These are phyloP conservation scores for Seladonia tumulorum DNA, from an alignment of 2,888 invertebrate genomes.

Conservation along the genomic window DNA sequence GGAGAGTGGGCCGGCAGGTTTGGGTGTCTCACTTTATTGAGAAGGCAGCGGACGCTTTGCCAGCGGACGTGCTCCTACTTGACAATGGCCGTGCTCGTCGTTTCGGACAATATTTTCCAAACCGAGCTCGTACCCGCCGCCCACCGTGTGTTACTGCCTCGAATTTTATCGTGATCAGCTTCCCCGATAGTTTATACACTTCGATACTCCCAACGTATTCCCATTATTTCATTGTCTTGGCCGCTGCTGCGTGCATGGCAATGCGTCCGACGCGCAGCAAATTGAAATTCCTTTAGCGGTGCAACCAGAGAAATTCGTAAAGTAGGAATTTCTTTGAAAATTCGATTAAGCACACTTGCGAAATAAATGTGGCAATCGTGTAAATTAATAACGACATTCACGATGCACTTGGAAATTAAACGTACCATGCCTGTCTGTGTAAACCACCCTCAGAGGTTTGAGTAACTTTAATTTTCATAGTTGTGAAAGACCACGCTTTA, in stretches of 20 bases:
- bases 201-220: neutral
- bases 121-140: neutral
- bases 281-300: neutral
- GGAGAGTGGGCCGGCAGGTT: conserved; percentile 41
- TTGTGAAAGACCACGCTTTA: too few species aligned
- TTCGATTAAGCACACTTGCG: neutral
- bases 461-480: too few species aligned
- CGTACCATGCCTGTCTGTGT: neutral
- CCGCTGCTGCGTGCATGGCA: neutral
- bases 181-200: neutral
- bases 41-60: conserved; percentile 33
- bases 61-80: conserved; percentile 35
- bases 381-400: too few species aligned
- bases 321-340: too few species aligned
- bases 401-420: neutral
- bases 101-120: conserved; percentile 22
- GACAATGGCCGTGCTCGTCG: conserved; percentile 35
- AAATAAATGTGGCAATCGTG: neutral
- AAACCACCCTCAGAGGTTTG: too few species aligned
- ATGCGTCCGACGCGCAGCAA: neutral
- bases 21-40: conserved; percentile 53
- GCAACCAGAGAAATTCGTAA: too few species aligned
- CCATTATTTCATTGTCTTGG: neutral
- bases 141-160: neutral
- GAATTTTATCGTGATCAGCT: neutral